Conservation (phyloP, 2,888 invertebrate genomes). For the Schizotus pectinicornis region DNA sequence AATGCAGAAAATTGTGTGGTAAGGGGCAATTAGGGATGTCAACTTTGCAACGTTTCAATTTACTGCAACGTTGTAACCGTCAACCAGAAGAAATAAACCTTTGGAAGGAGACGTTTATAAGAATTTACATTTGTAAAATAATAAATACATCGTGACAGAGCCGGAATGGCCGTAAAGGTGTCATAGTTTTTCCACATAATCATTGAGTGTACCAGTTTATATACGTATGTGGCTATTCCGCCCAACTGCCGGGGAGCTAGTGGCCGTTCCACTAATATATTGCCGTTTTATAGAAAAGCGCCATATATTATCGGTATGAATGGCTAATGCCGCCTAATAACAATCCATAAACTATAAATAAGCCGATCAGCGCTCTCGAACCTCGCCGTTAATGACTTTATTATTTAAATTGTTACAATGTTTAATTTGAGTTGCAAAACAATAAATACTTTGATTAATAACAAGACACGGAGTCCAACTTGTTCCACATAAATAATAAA, state of each 20-base stretch:
- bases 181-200: conserved; percentile 36
- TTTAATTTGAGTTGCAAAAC: conserved; percentile 11
- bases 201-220: conserved; percentile 34
- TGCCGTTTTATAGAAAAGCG: conserved; percentile 32
- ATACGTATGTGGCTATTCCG: conserved; percentile 17
- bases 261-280: conserved; percentile 32
- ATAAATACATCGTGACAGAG: conserved; percentile 21
- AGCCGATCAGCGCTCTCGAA: conserved; percentile 24
- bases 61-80: conserved; percentile 4
- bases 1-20: not conserved
- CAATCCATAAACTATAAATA: conserved; percentile 27
- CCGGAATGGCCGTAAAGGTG: conserved; percentile 30
- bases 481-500: conserved; percentile 2
- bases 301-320: conserved; percentile 31
- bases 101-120: not conserved
- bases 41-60: conserved; percentile 9
- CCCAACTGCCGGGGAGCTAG: conserved; percentile 31
- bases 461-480: not conserved
- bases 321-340: conserved; percentile 29
- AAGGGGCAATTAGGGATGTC: not conserved
- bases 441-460: conserved; percentile 14
- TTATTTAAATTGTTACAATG: conserved; percentile 20
- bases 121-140: conserved; percentile 17
- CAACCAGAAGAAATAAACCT: conserved; percentile 1
- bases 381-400: conserved; percentile 30